A percentile compares a stretch with the other conserved stretches of the same genome.
phyloP scores from a whole-genome alignment of 2,888 invertebrate genomes.

The Sesamia inferens region DNA sequence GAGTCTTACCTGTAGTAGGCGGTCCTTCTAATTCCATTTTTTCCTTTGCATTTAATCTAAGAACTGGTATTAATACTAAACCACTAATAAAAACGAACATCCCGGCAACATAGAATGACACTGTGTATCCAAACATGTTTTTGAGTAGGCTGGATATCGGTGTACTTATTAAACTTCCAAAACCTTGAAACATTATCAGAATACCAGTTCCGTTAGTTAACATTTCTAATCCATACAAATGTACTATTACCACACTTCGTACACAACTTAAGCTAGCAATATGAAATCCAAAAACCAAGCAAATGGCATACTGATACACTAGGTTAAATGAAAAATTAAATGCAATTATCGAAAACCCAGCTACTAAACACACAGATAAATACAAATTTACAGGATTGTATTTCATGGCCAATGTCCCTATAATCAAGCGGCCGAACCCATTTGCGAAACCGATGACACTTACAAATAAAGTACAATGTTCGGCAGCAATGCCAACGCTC shows the following conservation, averaged over 20 bases:
- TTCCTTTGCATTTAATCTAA: slow-evolving; percentile 56
- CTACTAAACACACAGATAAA: slow-evolving; percentile 63
- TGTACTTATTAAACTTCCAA: slow-evolving; percentile 82
- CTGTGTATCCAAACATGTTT: slow-evolving; percentile 73
- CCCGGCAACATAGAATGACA: slow-evolving; percentile 80
- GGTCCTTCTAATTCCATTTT: slow-evolving; percentile 42
- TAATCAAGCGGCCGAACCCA: slow-evolving; percentile 75
- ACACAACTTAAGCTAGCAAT: slow-evolving; percentile 75
- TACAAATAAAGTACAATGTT: slow-evolving; percentile 79
- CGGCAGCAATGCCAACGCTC: slow-evolving; percentile 72
- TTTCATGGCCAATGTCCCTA: slow-evolving; percentile 78
- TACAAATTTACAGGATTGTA: slow-evolving; percentile 74
- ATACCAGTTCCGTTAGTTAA: slow-evolving; percentile 86
- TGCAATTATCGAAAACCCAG: slow-evolving; percentile 75
- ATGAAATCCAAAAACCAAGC: slow-evolving; percentile 79
- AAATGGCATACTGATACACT: slow-evolving; percentile 80
- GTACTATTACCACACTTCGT: slow-evolving; percentile 80
- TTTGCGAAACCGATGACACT: slow-evolving; percentile 81
- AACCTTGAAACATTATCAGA: slow-evolving; percentile 82
- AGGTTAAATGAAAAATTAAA: slow-evolving; percentile 77
- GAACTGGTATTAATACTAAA: slow-evolving; percentile 73
- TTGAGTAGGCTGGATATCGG: slow-evolving; percentile 79
- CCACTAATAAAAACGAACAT: slow-evolving; percentile 76
- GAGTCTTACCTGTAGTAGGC: background rate
- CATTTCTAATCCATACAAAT: slow-evolving; percentile 82